Percentiles rank a stretch among this genome's conserved stretches.
Conservation (phyloP, 2,113 vertebrate genomes). For the Corythoichthys haematopterus region DNA sequence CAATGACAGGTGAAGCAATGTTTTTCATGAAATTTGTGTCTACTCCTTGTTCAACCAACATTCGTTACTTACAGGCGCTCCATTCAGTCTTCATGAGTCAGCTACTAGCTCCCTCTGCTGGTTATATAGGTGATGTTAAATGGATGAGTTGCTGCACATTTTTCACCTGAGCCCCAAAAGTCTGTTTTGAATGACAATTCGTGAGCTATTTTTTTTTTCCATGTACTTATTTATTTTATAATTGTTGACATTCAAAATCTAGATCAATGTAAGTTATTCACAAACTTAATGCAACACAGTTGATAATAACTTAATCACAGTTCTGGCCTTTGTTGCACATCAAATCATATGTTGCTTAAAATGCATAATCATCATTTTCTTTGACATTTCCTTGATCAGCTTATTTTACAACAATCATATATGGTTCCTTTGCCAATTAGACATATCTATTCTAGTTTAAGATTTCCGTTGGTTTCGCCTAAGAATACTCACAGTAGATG, state of each 20-base stretch:
- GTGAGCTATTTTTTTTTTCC: no score
- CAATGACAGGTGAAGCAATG: slow-evolving; percentile 82
- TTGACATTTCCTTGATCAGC: background rate
- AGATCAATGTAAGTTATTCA: no score
- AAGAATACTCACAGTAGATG: slow-evolving; percentile 21
- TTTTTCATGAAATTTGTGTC: background rate
- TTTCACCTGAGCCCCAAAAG: background rate
- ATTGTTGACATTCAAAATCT: no score
- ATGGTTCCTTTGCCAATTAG: background rate
- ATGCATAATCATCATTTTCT: background rate
- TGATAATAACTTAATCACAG: background rate
- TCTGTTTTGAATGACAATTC: no score
- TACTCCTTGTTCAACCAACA: slow-evolving; percentile 20
- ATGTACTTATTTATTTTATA: no score
- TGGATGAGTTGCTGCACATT: background rate
- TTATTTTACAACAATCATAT: background rate
- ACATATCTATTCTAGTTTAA: slow-evolving; percentile 11
- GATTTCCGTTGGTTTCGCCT: slow-evolving; percentile 15
- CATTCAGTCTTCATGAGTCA: slow-evolving; percentile 14
- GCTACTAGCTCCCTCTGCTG: slow-evolving; percentile 65
- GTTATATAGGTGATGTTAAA: slow-evolving; percentile 13
- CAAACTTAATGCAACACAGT: no score
- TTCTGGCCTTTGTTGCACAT: background rate
- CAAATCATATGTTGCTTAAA: no score
- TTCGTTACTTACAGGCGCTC: slow-evolving; percentile 15